Percentiles rank a stretch among this genome's conserved stretches.
Conservation (phyloP, 2,888 invertebrate genomes). For the Chaetogeoica ovagalla region DNA sequence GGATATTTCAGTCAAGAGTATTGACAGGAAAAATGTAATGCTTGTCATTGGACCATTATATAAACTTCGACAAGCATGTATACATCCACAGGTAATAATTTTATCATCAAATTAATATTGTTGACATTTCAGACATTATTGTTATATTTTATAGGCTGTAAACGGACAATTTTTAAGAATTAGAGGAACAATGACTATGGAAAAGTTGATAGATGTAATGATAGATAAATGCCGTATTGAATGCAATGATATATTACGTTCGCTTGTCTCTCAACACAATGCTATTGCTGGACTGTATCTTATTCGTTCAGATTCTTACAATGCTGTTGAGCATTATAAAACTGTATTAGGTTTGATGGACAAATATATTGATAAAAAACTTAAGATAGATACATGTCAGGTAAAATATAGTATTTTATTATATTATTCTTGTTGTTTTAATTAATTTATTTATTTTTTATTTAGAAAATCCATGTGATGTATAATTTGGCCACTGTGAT, state of each 20-base stretch:
- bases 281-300: constrained; percentile 70
- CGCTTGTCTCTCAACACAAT: constrained; percentile 69
- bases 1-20: constrained; percentile 61
- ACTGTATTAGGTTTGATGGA: constrained; percentile 64
- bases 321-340: constrained; percentile 68
- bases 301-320: constrained; percentile 62
- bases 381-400: constrained; percentile 68
- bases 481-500: constrained; percentile 67
- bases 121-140: neutral
- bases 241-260: constrained; percentile 68
- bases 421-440: neutral
- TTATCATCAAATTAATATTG: constrained; percentile 56
- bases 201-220: constrained; percentile 69
- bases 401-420: constrained; percentile 54
- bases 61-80: constrained; percentile 71
- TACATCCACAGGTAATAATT: constrained; percentile 65
- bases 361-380: constrained; percentile 59
- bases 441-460: constrained; percentile 12
- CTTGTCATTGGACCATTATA: constrained; percentile 68
- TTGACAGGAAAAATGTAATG: constrained; percentile 62
- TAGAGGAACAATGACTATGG: constrained; percentile 66
- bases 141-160: constrained; percentile 55
- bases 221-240: constrained; percentile 66
- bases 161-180: constrained; percentile 56
- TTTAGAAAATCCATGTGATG: constrained; percentile 68